Evolutionary conservation across 1,140 invertebrate species (phyloP).

Genomic region (Phortica variegata): DNA sequence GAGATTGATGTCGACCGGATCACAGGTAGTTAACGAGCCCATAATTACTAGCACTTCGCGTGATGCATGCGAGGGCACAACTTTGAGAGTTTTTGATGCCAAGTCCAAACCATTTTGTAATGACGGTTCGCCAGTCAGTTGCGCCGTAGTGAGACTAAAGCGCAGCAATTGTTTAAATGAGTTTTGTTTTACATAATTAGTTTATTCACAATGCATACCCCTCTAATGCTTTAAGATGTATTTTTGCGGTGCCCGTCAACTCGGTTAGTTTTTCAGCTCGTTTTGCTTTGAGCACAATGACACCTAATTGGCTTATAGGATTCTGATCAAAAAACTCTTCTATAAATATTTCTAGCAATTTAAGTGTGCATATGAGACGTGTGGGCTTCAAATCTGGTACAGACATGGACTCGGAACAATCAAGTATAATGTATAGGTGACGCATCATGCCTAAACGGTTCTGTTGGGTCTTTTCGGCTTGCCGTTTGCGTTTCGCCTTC

Average conservation of each 20-base stretch:
- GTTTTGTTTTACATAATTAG: too few species aligned
- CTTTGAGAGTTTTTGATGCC: constrained; percentile 79
- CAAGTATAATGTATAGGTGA: constrained; percentile 88
- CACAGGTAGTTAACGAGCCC: constrained; percentile 94
- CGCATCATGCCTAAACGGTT: constrained; percentile 93
- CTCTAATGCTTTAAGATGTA: constrained; percentile 72
- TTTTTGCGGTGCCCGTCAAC: constrained; percentile 80
- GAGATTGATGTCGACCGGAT: constrained; percentile 87
- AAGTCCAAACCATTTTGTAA: constrained; percentile 92
- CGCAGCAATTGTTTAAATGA: constrained; percentile 3
- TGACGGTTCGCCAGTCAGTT: constrained; percentile 83
- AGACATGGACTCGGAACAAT: constrained; percentile 91
- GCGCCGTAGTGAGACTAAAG: constrained; percentile 62
- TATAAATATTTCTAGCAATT: constrained; percentile 91
- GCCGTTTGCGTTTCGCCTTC: constrained; percentile 78
- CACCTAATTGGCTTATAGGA: constrained; percentile 94
- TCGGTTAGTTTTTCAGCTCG: constrained; percentile 90
- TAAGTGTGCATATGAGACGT: constrained; percentile 83
- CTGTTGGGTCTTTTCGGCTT: constrained; percentile 70
- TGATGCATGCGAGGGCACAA: constrained; percentile 90
- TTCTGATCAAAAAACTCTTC: constrained; percentile 98
- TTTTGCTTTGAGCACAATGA: constrained; percentile 91
- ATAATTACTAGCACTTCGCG: constrained; percentile 88
- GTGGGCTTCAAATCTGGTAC: constrained; percentile 95
- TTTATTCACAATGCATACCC: constrained; percentile 39